Conservation (phyloP, 2,888 invertebrate species). For the Tipula unca region DNA sequence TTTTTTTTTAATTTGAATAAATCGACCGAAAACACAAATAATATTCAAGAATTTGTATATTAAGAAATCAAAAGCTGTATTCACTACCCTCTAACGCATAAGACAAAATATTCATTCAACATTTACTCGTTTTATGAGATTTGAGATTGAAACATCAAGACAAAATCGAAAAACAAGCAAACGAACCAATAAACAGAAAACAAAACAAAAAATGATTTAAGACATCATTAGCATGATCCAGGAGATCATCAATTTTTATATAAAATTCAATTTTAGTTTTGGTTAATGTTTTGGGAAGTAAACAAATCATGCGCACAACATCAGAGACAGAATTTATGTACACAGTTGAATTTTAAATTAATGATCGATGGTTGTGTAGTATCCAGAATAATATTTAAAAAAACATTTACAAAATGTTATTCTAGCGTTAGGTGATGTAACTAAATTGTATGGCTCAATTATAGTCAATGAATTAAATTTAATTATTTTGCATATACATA, state of each 20-base stretch:
- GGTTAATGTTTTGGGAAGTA: background rate
- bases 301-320: background rate
- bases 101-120: background rate
- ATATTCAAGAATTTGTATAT: background rate
- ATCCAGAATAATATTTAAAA: too few relatives aligned
- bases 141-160: background rate
- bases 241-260: background rate
- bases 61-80: background rate
- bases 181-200: background rate
- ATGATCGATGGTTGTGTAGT: background rate
- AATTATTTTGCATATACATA: too few relatives aligned
- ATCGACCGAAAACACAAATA: background rate
- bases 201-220: background rate
- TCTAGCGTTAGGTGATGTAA: too few relatives aligned
- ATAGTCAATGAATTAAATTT: too few relatives aligned
- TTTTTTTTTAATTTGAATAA: background rate
- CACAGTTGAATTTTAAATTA: background rate
- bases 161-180: background rate
- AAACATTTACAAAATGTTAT: too few relatives aligned
- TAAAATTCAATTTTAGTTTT: background rate
- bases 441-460: too few relatives aligned
- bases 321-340: background rate
- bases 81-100: background rate
- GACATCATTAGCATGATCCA: conserved; percentile 14
- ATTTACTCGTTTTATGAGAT: background rate